These are phyloP conservation scores for Drosophila repletoides DNA, from an alignment of 1,140 invertebrate genomes.

Conservation along the genomic window DNA sequence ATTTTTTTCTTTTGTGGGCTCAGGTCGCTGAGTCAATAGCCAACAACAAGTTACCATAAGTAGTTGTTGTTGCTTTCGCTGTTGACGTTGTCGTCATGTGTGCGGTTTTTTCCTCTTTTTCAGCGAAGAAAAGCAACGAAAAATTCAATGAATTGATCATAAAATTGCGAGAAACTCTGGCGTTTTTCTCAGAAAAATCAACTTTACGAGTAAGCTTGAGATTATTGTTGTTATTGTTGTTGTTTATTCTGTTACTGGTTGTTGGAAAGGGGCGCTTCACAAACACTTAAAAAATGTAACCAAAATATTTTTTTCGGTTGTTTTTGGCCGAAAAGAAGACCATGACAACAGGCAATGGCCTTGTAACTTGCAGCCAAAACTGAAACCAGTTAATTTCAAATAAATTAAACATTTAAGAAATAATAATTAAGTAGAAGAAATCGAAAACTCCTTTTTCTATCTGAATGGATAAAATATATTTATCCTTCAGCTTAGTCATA, in stretches of 20 bases:
- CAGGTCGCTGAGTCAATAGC: constrained; percentile 43
- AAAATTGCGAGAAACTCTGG: constrained; percentile 81
- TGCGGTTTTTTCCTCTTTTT: constrained; percentile 13
- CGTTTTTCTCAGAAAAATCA: constrained; percentile 79
- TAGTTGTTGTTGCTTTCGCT: constrained; percentile 15
- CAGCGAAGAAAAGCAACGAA: constrained; percentile 40
- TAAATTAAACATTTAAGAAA: too few species aligned
- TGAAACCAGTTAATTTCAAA: too few species aligned
- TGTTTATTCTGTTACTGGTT: constrained; percentile 6
- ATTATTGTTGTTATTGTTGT: constrained; percentile 6
- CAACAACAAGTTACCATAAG: background rate
- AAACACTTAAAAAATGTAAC: constrained; percentile 42
- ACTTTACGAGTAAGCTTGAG: constrained; percentile 38
- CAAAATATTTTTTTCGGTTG: constrained; percentile 20
- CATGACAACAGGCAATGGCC: background rate
- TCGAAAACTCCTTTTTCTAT: too few species aligned
- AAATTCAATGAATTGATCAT: constrained; percentile 81
- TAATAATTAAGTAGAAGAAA: too few species aligned
- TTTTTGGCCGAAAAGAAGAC: background rate
- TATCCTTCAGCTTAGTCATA: too few species aligned
- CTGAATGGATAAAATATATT: too few species aligned
- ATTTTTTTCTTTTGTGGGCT: too few species aligned
- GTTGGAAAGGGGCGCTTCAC: constrained; percentile 43
- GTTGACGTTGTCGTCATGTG: constrained; percentile 20
- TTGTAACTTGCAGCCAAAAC: background rate